Conservation (phyloP, 1,140 invertebrate genomes). For the Spodoptera frugiperda region DNA sequence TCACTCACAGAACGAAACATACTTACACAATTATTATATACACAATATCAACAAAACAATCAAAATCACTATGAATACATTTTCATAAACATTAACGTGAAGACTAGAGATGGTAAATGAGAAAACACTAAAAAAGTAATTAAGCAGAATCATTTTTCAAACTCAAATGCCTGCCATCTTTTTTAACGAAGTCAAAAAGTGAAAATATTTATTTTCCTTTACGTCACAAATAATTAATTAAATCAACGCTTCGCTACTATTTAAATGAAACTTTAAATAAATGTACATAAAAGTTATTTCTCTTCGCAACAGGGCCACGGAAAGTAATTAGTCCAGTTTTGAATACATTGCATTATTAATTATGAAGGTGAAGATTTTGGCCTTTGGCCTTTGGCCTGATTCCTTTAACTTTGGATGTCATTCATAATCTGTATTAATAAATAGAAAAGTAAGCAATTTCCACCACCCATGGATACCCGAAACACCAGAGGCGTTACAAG, state of each 20-base stretch:
- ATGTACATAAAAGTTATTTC: neutral
- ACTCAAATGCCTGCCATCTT: slow-evolving; percentile 12
- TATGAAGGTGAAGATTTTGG: neutral
- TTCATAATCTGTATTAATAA: too few species aligned
- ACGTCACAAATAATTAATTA: neutral
- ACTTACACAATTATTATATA: too few species aligned
- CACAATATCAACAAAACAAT: slow-evolving; percentile 1
- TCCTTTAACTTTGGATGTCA: neutral
- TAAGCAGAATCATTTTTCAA: slow-evolving; percentile 12
- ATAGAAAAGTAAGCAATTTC: too few species aligned
- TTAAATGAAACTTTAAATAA: slow-evolving; percentile 2
- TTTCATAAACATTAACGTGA: neutral
- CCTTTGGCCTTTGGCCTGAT: neutral
- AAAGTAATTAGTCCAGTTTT: neutral
- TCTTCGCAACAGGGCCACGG: too few species aligned
- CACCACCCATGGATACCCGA: too few species aligned
- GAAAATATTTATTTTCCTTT: slow-evolving; percentile 9
- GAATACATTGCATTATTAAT: neutral
- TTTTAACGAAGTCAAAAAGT: neutral
- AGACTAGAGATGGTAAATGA: neutral
- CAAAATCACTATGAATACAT: neutral
- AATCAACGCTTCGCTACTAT: neutral
- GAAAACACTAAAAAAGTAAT: slow-evolving; percentile 14
- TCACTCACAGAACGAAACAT: too few species aligned
- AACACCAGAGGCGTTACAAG: too few species aligned